Percentiles rank a stretch among this genome's conserved stretches.
phyloP scores from a whole-genome alignment of 2,113 vertebrate species.

The Campylorhamphus procurvoides region DNA sequence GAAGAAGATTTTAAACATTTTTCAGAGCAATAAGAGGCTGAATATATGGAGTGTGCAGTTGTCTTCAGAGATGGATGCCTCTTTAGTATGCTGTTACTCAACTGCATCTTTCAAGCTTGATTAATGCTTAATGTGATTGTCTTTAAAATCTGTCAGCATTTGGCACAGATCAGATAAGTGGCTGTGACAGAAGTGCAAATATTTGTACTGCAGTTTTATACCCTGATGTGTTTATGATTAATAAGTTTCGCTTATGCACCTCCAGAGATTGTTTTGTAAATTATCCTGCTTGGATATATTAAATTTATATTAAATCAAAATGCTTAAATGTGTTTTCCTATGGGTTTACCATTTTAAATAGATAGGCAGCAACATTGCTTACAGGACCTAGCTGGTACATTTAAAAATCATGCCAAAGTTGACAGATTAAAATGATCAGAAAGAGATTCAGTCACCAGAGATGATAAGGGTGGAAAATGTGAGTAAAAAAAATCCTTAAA shows the following conservation, averaged over 20 bases:
- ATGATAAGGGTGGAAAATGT: background rate
- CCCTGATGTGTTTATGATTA: constrained; percentile 64
- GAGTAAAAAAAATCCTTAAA: constrained; percentile 23
- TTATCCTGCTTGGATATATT: constrained; percentile 35
- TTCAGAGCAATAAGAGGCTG: background rate
- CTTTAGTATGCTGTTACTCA: constrained; percentile 63
- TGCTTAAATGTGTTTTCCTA: constrained; percentile 32
- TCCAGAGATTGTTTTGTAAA: constrained; percentile 71
- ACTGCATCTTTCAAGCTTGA: constrained; percentile 73
- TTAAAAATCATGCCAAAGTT: background rate
- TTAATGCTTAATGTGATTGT: constrained; percentile 80
- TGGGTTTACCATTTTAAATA: constrained; percentile 27
- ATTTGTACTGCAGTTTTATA: constrained; percentile 68
- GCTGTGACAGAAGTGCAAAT: constrained; percentile 74
- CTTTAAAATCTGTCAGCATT: constrained; percentile 76
- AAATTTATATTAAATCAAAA: constrained; percentile 51
- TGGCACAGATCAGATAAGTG: constrained; percentile 63
- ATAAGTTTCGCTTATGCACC: constrained; percentile 72
- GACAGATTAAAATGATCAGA: background rate
- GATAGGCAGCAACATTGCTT: constrained; percentile 38
- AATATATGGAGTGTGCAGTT: background rate
- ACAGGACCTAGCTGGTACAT: constrained; percentile 11
- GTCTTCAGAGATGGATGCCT: constrained; percentile 39
- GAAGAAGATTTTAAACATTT: constrained; percentile 9
- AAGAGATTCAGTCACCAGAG: background rate